Evolutionary conservation across 1,140 invertebrate species (phyloP), one percentile per base, ranked within the genome.

Genomic region (Conus betulinus): DNA sequence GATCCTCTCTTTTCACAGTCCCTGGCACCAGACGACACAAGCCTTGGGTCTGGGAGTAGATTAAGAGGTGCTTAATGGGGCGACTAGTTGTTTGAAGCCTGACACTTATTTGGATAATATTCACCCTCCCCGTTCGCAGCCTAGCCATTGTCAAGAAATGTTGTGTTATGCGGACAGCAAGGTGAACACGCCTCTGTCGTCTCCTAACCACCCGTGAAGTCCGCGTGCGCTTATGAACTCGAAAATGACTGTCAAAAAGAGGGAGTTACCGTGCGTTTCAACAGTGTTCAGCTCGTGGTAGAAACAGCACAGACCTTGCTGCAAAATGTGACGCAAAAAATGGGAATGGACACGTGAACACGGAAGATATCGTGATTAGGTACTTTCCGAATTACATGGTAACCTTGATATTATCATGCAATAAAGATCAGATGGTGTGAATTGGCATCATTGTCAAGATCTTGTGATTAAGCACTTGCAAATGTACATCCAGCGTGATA

Each of bases 21-120:
- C 23, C 8, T 78, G 23, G 25, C 13, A 27, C 23, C 39, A 23
- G 11, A 78, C 76, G 27, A 39, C 15, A 39, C 76, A 39, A 27
- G 23, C 11, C 27, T 27, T 78, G 76, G 8, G 76, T 78, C 13
- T 78, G 76, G 13, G 76, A 13, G 11, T 39, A 27, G 23, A 25
- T 78, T 27, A 78, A 39, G 27, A 27, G 25, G 76, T 78, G 76
- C 5, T 25, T 78, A 78, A 78, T 78, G 76, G 76, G 23, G n/a
- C 76, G n/a, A 27, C 27, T 78, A 39, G 76, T 78, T 78, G 25
- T 78, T 27, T 78, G 76, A 78, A 78, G 76, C n/a, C 39, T 39
- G 27, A 27, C 11, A 78, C 25, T 15, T 39, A 27, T 78, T 78
- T 78, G 23, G 67, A 74, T 20, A 74, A 25, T 74, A 39, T 39